Evolutionary conservation across 2,797 vertebrate genomes (phyloP).

Genomic region (Poeciliopsis presidionis): DNA sequence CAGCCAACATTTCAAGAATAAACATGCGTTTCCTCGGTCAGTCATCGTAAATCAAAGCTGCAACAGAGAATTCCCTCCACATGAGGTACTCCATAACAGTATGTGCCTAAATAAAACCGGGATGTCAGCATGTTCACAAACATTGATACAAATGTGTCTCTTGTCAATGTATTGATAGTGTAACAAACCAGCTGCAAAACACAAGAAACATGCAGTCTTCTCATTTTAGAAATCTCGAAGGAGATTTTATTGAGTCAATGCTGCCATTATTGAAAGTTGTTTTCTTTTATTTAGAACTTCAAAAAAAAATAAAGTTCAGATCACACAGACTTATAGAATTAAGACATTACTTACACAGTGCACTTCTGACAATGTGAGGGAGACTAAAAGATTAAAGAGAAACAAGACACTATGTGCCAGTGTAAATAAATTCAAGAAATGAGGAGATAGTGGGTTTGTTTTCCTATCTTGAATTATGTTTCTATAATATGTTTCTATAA

Average conservation of each 20-base stretch:
- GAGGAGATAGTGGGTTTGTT: not conserved
- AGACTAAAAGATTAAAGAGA: not conserved
- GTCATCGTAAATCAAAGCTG: slow-evolving; percentile 21
- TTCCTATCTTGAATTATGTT: not conserved
- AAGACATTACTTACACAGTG: not conserved
- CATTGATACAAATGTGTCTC: not conserved
- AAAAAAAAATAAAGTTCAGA: too few relatives aligned
- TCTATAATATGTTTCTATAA: too few relatives aligned
- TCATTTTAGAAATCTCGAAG: not conserved
- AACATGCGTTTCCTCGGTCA: slow-evolving; percentile 23
- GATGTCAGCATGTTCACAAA: not conserved
- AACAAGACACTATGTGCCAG: not conserved
- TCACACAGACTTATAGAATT: not conserved
- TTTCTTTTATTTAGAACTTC: not conserved
- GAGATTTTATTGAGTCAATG: not conserved
- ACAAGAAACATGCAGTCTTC: not conserved
- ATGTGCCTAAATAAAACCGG: not conserved
- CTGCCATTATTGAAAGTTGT: not conserved
- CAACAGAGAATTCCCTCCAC: not conserved
- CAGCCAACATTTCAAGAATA: slow-evolving; percentile 21
- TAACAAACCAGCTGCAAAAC: not conserved
- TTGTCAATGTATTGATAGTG: not conserved
- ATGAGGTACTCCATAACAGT: not conserved
- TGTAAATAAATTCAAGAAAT: not conserved
- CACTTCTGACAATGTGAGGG: not conserved